phyloP scores from a whole-genome alignment of 2,113 vertebrate species.

The Gasterosteus nipponicus region DNA sequence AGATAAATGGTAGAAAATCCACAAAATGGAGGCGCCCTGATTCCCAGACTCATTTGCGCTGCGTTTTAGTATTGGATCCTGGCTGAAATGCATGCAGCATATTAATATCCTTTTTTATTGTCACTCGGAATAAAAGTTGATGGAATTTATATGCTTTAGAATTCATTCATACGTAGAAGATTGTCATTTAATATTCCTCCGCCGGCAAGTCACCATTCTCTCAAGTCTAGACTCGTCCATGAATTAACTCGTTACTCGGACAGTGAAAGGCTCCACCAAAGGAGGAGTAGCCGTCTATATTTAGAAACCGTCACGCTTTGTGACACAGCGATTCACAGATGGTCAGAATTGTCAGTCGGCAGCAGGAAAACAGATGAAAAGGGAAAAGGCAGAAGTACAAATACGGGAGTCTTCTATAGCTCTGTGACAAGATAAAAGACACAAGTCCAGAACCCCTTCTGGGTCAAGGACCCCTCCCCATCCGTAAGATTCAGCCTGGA shows the following conservation, averaged over 20 bases:
- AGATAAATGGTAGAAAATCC: not conserved
- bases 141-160: conserved; percentile 32
- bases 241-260: conserved; percentile 41
- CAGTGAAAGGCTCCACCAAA: conserved; percentile 30
- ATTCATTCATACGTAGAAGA: conserved; percentile 27
- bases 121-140: conserved; percentile 34
- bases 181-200: conserved; percentile 43
- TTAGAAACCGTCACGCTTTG: conserved; percentile 40
- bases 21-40: not conserved
- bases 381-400: not conserved
- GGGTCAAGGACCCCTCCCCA: conserved; percentile 37
- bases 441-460: conserved; percentile 27
- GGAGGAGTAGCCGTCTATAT: conserved; percentile 40
- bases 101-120: conserved; percentile 27
- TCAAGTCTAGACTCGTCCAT: conserved; percentile 56
- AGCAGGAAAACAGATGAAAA: not conserved
- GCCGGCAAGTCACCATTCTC: conserved; percentile 29
- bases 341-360: conserved; percentile 27
- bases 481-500: conserved; percentile 28
- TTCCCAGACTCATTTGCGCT: not conserved
- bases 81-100: conserved; percentile 5
- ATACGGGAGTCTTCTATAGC: conserved; percentile 24
- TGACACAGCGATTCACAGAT: conserved; percentile 43
- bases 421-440: conserved; percentile 23
- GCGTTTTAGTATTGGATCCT: not conserved